These are phyloP conservation scores for Cistogaster globosa DNA, from an alignment of 2,888 invertebrate species.

Conservation along the genomic window DNA sequence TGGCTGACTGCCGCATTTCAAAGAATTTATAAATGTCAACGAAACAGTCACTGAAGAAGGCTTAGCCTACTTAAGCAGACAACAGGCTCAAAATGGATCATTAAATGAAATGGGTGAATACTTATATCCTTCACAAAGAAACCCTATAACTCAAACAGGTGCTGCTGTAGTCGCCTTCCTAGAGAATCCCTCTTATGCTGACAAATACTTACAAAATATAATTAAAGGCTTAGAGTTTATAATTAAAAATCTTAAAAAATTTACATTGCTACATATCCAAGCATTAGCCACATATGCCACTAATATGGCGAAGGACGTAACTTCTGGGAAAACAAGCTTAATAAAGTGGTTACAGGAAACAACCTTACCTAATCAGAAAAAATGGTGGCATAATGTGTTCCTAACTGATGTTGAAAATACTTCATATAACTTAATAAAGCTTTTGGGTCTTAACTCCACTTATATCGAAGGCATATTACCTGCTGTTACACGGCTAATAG, in stretches of 20 bases:
- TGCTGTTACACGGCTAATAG: slow-evolving; percentile 89
- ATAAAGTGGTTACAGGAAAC: slow-evolving; percentile 85
- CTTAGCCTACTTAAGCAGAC: slow-evolving; percentile 87
- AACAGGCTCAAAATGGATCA: slow-evolving; percentile 89
- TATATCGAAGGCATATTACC: slow-evolving; percentile 78
- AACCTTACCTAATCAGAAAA: slow-evolving; percentile 84
- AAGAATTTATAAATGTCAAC: slow-evolving; percentile 88
- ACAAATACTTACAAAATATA: slow-evolving; percentile 86
- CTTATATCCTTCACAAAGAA: slow-evolving; percentile 86
- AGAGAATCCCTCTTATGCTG: slow-evolving; percentile 83
- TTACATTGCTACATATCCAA: slow-evolving; percentile 88
- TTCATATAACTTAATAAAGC: slow-evolving; percentile 77
- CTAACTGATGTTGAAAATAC: slow-evolving; percentile 23
- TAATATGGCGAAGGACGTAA: slow-evolving; percentile 88
- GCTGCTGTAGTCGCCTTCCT: slow-evolving; percentile 89
- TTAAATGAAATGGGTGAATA: slow-evolving; percentile 91
- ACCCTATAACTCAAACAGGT: slow-evolving; percentile 89
- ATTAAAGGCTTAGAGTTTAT: slow-evolving; percentile 91
- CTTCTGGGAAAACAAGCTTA: slow-evolving; percentile 83
- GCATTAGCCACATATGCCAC: slow-evolving; percentile 91
- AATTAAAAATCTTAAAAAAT: slow-evolving; percentile 86
- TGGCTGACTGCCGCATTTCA: slow-evolving; percentile 86
- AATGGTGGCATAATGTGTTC: slow-evolving; percentile 78
- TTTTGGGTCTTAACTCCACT: slow-evolving; percentile 74
- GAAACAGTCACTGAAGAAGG: slow-evolving; percentile 86